Evolutionary conservation across 1,140 invertebrate species (phyloP).

Genomic region (Drosophila sechellia): DNA sequence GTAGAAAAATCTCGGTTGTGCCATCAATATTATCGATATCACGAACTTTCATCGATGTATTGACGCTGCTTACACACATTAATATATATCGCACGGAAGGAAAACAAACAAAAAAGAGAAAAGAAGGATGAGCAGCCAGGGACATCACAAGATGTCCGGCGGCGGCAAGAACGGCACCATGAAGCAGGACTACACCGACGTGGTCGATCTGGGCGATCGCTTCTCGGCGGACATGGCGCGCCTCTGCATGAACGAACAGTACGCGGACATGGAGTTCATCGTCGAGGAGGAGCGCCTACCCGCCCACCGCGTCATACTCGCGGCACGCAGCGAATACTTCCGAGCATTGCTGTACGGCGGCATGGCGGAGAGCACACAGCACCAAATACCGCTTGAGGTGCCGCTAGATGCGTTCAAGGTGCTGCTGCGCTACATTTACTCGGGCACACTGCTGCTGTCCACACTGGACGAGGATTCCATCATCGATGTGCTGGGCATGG

Average conservation of each 20-base stretch:
- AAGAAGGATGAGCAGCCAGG: slow-evolving; percentile 69
- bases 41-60: not conserved
- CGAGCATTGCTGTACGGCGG: slow-evolving; percentile 95
- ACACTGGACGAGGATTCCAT: slow-evolving; percentile 94
- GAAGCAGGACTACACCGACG: slow-evolving; percentile 53
- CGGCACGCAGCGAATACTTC: slow-evolving; percentile 97
- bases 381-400: slow-evolving; percentile 94
- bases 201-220: slow-evolving; percentile 68
- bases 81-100: not conserved
- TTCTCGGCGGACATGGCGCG: slow-evolving; percentile 87
- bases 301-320: slow-evolving; percentile 94
- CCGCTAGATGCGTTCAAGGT: slow-evolving; percentile 95
- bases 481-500: slow-evolving; percentile 94
- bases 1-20: too few species aligned
- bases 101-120: not conserved
- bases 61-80: not conserved
- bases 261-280: slow-evolving; percentile 95
- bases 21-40: not conserved
- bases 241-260: slow-evolving; percentile 94
- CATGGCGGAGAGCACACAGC: slow-evolving; percentile 93
- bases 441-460: slow-evolving; percentile 92
- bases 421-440: slow-evolving; percentile 97
- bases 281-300: slow-evolving; percentile 93
- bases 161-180: slow-evolving; percentile 9
- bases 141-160: slow-evolving; percentile 70